Evolutionary conservation across 2,888 invertebrate species (phyloP).

Genomic region (Caenorhabditis plicata): DNA sequence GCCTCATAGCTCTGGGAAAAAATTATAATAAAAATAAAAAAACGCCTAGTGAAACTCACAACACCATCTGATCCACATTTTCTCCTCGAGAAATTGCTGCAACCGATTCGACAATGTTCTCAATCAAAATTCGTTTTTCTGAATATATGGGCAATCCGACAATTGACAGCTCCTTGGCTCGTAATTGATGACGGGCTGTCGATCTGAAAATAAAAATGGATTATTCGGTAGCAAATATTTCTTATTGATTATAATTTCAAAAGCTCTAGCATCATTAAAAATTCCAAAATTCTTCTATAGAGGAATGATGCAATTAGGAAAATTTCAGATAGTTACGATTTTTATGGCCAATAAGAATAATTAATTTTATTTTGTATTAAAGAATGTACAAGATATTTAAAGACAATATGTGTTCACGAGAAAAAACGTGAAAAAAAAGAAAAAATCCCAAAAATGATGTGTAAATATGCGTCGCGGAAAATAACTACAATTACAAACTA

Average conservation of each 20-base stretch:
- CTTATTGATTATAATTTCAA: too few species aligned
- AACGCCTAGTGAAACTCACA: conserved; percentile 13
- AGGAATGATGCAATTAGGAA: too few species aligned
- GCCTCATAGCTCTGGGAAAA: conserved; percentile 81
- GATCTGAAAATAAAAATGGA: conserved; percentile 21
- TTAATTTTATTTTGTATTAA: too few species aligned
- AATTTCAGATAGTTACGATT: too few species aligned
- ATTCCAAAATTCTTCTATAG: too few species aligned
- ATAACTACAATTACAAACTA: too few species aligned
- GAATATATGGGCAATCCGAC: conserved; percentile 63
- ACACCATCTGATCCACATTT: conserved; percentile 11
- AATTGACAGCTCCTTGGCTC: conserved; percentile 57
- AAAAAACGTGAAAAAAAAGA: conserved; percentile 9
- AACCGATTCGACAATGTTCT: conserved; percentile 62
- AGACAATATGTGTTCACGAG: too few species aligned
- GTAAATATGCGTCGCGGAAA: too few species aligned
- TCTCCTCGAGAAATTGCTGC: conserved; percentile 49
- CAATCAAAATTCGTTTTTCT: conserved; percentile 56
- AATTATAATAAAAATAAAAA: not conserved
- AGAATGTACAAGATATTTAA: too few species aligned
- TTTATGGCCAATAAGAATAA: too few species aligned
- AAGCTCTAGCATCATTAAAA: too few species aligned
- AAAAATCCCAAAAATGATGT: too few species aligned
- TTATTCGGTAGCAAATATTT: not conserved
- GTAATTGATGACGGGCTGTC: conserved; percentile 44